These are phyloP conservation scores for Lobophora halterata DNA, from an alignment of 2,888 invertebrate species.

Conservation along the genomic window DNA sequence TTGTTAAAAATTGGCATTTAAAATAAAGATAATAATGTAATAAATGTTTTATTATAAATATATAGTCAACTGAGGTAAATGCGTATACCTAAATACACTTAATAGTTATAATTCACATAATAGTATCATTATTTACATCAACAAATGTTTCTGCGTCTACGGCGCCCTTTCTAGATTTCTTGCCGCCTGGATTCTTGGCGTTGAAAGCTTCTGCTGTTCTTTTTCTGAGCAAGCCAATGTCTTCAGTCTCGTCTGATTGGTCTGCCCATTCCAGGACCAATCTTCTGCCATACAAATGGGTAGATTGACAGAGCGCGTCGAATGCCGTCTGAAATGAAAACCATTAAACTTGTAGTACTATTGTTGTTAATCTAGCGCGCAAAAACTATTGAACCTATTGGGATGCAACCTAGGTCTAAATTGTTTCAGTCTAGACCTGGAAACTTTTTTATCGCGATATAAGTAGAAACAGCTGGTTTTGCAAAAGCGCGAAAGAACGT, in stretches of 20 bases:
- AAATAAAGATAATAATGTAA: constrained; percentile 51
- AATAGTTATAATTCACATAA: constrained; percentile 23
- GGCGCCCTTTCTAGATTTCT: constrained; percentile 70
- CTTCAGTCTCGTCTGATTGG: constrained; percentile 83
- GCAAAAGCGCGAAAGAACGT: no score
- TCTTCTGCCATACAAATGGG: constrained; percentile 97
- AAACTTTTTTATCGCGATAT: no score
- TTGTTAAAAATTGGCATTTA: constrained; percentile 40
- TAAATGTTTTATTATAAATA: constrained; percentile 20
- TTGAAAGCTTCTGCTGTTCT: constrained; percentile 86
- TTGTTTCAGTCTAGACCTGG: no score
- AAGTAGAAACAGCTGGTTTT: no score
- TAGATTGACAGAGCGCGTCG: constrained; percentile 95
- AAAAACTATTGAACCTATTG: no score
- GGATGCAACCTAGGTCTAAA: no score
- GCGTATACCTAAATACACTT: no score
- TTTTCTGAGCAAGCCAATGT: constrained; percentile 90
- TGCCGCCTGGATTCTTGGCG: constrained; percentile 65
- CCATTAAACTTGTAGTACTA: neutral
- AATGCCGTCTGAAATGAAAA: constrained; percentile 88
- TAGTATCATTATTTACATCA: constrained; percentile 48
- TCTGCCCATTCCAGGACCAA: constrained; percentile 98
- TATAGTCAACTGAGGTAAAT: no score
- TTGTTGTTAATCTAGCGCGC: neutral
- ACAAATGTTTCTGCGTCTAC: constrained; percentile 71